phyloP scores from a whole-genome alignment of 2,888 invertebrate species.

The Penaeus monodon region DNA sequence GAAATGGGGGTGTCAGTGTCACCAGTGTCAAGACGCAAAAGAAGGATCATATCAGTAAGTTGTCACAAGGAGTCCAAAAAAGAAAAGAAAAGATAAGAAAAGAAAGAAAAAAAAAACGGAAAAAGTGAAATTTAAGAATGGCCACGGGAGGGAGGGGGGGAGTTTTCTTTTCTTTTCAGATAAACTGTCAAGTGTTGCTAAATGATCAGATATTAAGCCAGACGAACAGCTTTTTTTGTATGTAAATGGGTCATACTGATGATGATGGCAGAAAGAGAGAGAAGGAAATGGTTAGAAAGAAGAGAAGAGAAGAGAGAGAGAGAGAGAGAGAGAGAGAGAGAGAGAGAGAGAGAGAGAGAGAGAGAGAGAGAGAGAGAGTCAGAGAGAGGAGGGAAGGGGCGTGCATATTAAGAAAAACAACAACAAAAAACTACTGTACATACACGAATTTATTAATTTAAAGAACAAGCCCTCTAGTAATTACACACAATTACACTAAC shows the following conservation, averaged over 20 bases:
- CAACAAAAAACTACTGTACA: not conserved
- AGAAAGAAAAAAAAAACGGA: not conserved
- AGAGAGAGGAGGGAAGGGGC: not conserved
- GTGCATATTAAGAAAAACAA: not conserved
- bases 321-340: too few species aligned
- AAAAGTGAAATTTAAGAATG: not conserved
- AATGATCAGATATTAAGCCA: too few species aligned
- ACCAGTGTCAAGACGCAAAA: not conserved
- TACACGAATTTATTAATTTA: too few species aligned
- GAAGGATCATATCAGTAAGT: too few species aligned
- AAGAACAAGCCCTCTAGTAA: too few species aligned
- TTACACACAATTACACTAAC: not conserved
- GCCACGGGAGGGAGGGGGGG: too few species aligned
- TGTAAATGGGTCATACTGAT: not conserved
- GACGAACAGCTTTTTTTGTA: not conserved
- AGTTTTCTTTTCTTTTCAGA: too few species aligned
- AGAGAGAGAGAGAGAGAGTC: not conserved
- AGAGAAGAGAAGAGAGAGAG: too few species aligned
- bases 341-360: not conserved
- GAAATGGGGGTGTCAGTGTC: not conserved
- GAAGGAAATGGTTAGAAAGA: too few species aligned
- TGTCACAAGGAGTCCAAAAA: not conserved
- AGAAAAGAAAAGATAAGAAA: too few species aligned
- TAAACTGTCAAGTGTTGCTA: too few species aligned
- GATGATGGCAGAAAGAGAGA: too few species aligned